Evolutionary conservation across 30 jellyfish, hydroid and myxozoan species (phyloP).

Genomic region (Turritopsis rubra): DNA sequence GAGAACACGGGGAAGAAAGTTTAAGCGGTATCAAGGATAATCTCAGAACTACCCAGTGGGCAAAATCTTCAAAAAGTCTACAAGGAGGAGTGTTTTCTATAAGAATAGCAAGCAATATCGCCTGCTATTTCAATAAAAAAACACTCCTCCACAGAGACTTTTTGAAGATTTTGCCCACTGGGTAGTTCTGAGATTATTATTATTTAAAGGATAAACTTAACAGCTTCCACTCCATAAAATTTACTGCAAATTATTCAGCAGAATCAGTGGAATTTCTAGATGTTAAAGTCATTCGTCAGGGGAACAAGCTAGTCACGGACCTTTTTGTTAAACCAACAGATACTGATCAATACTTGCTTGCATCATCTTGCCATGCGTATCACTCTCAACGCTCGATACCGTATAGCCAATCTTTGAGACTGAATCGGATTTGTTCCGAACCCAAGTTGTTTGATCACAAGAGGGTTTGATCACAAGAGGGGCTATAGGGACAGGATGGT

Average conservation of each 20-base stretch:
- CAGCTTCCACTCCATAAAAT: background rate
- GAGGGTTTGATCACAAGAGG: background rate
- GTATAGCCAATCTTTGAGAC: background rate
- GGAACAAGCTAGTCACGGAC: conserved; percentile 8
- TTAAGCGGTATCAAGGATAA: background rate
- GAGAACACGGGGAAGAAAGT: conserved; percentile 24
- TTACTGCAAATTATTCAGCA: conserved; percentile 2
- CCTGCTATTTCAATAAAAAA: too few species aligned
- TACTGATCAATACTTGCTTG: background rate
- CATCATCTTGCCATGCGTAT: background rate
- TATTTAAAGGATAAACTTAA: too few species aligned
- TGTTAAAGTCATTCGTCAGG: background rate
- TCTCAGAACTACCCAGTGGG: too few species aligned
- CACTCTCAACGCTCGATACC: background rate
- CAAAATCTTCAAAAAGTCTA: too few species aligned
- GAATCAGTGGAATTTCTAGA: background rate
- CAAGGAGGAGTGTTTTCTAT: too few species aligned
- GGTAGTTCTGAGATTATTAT: too few species aligned
- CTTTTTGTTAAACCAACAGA: conserved; percentile 7
- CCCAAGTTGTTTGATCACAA: background rate
- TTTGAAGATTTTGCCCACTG: too few species aligned
- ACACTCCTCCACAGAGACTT: too few species aligned
- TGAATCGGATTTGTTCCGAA: background rate
- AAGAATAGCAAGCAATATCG: too few species aligned
- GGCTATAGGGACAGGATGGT: background rate